Evolutionary conservation across 2,888 invertebrate genomes (phyloP).

Genomic region (Graphium colonna): DNA sequence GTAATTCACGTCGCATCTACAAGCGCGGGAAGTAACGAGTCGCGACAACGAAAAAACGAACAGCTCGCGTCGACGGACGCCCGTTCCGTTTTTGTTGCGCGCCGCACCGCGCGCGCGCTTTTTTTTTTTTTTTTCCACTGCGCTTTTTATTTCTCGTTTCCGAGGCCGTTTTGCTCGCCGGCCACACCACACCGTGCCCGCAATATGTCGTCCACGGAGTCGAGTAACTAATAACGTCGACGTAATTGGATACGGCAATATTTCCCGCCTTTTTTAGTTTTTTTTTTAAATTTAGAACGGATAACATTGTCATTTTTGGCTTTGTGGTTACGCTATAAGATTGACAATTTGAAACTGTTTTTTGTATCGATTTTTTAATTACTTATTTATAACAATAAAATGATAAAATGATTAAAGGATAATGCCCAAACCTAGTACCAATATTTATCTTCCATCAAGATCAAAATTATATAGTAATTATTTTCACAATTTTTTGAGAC

Average conservation of each 20-base stretch:
- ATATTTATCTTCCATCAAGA: no score
- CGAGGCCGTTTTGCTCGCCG: slow-evolving; percentile 56
- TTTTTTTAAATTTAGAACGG: no score
- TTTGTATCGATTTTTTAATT: no score
- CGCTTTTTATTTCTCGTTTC: slow-evolving; percentile 34
- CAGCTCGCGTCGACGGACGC: slow-evolving; percentile 42
- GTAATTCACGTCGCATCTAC: slow-evolving; percentile 49
- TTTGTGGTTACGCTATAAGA: not conserved
- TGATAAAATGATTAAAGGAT: no score
- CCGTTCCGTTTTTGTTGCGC: slow-evolving; percentile 46
- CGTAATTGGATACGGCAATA: slow-evolving; percentile 36
- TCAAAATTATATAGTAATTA: no score
- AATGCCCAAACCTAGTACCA: no score
- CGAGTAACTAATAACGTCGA: slow-evolving; percentile 36
- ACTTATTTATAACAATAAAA: no score
- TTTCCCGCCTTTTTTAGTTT: not conserved
- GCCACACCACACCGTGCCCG: slow-evolving; percentile 53
- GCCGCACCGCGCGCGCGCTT: slow-evolving; percentile 26
- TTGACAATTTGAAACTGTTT: no score
- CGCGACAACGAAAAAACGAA: slow-evolving; percentile 50
- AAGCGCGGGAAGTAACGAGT: slow-evolving; percentile 53
- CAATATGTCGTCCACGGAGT: slow-evolving; percentile 48
- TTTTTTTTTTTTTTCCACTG: slow-evolving; percentile 20
- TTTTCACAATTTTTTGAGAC: no score
- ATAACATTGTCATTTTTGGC: no score